Base-by-base conservation (phyloP, 64 coral and sea anemone species). In the Porites australiensis region DNA sequence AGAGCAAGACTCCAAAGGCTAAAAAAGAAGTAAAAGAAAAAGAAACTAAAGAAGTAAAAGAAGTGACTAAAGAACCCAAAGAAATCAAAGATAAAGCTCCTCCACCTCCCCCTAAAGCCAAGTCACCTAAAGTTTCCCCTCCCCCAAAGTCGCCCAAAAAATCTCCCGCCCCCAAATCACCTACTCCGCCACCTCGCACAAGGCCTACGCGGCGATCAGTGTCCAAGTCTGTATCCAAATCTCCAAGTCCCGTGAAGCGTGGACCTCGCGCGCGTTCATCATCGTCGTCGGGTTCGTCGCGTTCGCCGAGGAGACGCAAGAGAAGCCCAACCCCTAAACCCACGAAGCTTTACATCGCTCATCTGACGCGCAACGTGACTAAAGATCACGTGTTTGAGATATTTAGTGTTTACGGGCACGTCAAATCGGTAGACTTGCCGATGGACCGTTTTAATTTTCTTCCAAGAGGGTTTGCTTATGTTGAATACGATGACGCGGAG, bases 321-420 rank as follows among this genome's bases (percentile, higher is more conserved):
- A 82, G 97, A 57, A 96, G 87, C 4, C 97, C 97, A 11, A 96
- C 94, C 0, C 97, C 97, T 2, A 98, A 94, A 90, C 91, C 97
- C 3, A 88, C 90, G 2, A 99, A 99, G 82, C 73, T 99, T 23
- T 91, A 96, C 64, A 83, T 99, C 48, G 88, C 88, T 64, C 91
- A 92, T 87, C 83, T 99, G 43, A 94, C 98, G 58, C 91, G 98
- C 74, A 99, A 99, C 44, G 94, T 99, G 6, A 96, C 89, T 65
- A 96, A 95, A 62, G 98, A 99, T 79, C 98, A 99, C 66, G 91
- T 99, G 52, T 92, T 92, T 82, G 98, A 99, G 66, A 96, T 99
- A 77, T 99, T 99, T 83, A 94, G 98, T 55, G 78, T 99, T 11
- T 99, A 99, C 75, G 98, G 98, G 14, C 91, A 96, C 58, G 91